Conservation (phyloP, 1,140 invertebrate species). For the Drosophila jambulina region DNA sequence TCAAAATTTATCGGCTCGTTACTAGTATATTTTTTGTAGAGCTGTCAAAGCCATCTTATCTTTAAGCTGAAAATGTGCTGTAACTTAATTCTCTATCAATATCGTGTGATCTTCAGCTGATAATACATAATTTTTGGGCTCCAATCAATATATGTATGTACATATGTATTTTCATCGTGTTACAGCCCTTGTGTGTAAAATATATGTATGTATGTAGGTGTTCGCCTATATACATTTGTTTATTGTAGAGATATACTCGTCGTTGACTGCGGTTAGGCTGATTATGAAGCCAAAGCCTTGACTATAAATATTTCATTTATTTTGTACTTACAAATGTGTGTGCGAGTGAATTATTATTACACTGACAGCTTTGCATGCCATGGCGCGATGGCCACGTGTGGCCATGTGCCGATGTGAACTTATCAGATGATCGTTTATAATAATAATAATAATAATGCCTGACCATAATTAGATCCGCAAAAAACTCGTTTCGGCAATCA, state of each 20-base stretch:
- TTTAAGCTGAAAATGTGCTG: neutral
- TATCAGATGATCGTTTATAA: conserved; percentile 47
- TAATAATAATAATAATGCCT: conserved; percentile 10
- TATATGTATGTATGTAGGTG: conserved; percentile 1
- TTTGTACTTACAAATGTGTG: conserved; percentile 36
- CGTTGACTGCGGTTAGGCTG: conserved; percentile 28
- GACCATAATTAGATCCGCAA: conserved; percentile 54
- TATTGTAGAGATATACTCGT: conserved; percentile 2
- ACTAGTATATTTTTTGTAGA: conserved; percentile 1
- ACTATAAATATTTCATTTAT: conserved; percentile 61
- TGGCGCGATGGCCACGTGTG: conserved; percentile 28
- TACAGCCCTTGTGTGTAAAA: conserved; percentile 9
- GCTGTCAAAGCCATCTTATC: conserved; percentile 1
- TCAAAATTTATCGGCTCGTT: neutral
- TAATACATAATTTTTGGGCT: conserved; percentile 7
- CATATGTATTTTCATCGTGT: neutral
- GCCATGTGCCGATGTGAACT: conserved; percentile 31
- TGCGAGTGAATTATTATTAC: conserved; percentile 53
- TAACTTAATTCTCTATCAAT: conserved; percentile 6
- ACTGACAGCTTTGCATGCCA: conserved; percentile 24
- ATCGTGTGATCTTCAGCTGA: conserved; percentile 1
- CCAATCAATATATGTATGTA: neutral
- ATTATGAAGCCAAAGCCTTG: conserved; percentile 59
- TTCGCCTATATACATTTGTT: neutral
- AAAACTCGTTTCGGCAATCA: conserved; percentile 35